Conservation (phyloP, 2,888 invertebrate genomes). For the Lasioglossum malachurum region DNA sequence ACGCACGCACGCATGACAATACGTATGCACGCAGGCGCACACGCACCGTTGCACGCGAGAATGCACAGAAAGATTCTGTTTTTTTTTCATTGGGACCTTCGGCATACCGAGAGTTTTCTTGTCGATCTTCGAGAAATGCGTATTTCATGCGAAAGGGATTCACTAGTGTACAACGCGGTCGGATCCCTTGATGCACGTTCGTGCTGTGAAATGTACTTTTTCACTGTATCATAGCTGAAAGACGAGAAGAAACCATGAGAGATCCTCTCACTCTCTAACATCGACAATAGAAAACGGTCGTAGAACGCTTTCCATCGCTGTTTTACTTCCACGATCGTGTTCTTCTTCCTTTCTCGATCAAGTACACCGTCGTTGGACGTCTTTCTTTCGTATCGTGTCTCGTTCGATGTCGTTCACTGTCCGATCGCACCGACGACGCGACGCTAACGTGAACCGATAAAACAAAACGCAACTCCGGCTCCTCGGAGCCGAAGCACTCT, state of each 20-base stretch:
- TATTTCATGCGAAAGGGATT: too few relatives aligned
- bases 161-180: not conserved
- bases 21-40: constrained; percentile 17
- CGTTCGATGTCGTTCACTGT: not conserved
- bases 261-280: not conserved
- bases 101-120: not conserved
- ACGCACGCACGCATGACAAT: not conserved
- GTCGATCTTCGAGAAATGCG: not conserved
- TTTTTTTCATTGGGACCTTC: not conserved
- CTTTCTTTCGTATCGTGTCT: not conserved
- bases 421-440: not conserved
- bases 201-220: not conserved
- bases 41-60: constrained; percentile 11
- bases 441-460: not conserved
- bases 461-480: not conserved
- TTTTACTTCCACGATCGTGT: not conserved
- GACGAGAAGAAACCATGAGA: not conserved
- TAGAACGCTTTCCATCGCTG: not conserved
- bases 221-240: not conserved
- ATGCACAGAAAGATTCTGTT: not conserved
- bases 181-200: not conserved
- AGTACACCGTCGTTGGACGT: not conserved
- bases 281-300: not conserved
- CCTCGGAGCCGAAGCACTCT: not conserved
- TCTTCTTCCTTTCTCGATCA: not conserved